Conservation (phyloP, 2,113 vertebrate species). For the Oxyruncus cristatus region DNA sequence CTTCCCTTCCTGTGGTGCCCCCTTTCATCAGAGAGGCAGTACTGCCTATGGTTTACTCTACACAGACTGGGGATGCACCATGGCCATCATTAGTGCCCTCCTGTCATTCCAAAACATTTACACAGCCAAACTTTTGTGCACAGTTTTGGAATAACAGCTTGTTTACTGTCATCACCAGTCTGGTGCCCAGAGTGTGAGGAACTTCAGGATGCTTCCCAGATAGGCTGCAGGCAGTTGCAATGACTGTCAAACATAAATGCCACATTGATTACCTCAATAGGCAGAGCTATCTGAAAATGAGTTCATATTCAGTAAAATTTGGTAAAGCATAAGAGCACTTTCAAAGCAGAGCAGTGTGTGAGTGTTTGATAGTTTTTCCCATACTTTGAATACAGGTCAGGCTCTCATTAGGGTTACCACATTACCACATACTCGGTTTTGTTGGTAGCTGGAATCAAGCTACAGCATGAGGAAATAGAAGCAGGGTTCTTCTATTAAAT, state of each 20-base stretch:
- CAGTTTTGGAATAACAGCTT: not conserved
- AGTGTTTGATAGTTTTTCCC: not conserved
- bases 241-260: not conserved
- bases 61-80: not conserved
- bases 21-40: not conserved
- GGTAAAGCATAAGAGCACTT: not conserved
- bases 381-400: not conserved
- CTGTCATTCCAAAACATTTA: not conserved
- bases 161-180: not conserved
- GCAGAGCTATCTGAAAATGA: not conserved
- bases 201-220: not conserved
- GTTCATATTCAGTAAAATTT: slow-evolving; percentile 20
- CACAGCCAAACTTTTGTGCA: not conserved
- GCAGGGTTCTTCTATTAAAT: not conserved
- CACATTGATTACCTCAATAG: not conserved
- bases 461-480: not conserved
- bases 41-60: not conserved
- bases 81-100: not conserved
- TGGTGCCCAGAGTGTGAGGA: not conserved
- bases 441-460: not conserved
- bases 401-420: not conserved
- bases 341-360: not conserved
- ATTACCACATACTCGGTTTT: not conserved
- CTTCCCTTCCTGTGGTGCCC: not conserved
- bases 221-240: not conserved